Percentiles rank a stretch among this genome's conserved stretches.
Evolutionary conservation across 2,113 vertebrate genomes (phyloP).

Genomic region (Gambusia holbrooki): DNA sequence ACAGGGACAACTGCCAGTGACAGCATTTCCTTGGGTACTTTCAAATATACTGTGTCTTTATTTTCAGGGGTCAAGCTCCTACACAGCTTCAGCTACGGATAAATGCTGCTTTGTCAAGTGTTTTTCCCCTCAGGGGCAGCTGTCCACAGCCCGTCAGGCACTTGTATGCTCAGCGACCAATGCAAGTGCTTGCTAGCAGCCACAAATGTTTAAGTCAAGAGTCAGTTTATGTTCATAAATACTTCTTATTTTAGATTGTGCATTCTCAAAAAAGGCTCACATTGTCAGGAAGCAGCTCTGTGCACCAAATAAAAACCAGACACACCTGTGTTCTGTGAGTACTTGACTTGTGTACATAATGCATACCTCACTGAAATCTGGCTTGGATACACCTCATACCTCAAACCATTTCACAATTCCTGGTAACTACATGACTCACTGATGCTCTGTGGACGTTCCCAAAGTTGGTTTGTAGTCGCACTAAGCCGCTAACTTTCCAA

Average conservation of each 20-base stretch:
- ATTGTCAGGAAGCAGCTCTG: conserved; percentile 21
- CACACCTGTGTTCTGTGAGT: conserved; percentile 44
- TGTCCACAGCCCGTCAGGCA: conserved; percentile 65
- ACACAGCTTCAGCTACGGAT: conserved; percentile 64
- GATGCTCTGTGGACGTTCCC: conserved; percentile 48
- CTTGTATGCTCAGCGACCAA: conserved; percentile 49
- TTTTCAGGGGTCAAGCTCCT: conserved; percentile 74
- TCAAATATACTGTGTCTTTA: conserved; percentile 74
- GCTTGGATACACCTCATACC: conserved; percentile 42
- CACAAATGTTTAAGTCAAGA: conserved; percentile 41
- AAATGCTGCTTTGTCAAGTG: conserved; percentile 78
- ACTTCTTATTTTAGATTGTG: conserved; percentile 27
- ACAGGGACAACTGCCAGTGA: conserved; percentile 64
- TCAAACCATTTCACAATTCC: conserved; percentile 64
- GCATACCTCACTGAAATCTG: conserved; percentile 40
- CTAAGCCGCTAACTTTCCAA: conserved; percentile 51
- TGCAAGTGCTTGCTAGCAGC: conserved; percentile 57
- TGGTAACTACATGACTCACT: conserved; percentile 54
- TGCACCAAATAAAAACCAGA: conserved; percentile 37
- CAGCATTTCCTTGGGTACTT: conserved; percentile 71
- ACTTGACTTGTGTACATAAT: conserved; percentile 47
- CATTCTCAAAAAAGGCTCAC: conserved; percentile 8
- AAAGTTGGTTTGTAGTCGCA: conserved; percentile 40
- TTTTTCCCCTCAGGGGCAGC: conserved; percentile 67
- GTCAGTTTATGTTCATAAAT: conserved; percentile 50